phyloP scores from a whole-genome alignment of 2,797 vertebrate genomes.

The Anisognathus igniventris region DNA sequence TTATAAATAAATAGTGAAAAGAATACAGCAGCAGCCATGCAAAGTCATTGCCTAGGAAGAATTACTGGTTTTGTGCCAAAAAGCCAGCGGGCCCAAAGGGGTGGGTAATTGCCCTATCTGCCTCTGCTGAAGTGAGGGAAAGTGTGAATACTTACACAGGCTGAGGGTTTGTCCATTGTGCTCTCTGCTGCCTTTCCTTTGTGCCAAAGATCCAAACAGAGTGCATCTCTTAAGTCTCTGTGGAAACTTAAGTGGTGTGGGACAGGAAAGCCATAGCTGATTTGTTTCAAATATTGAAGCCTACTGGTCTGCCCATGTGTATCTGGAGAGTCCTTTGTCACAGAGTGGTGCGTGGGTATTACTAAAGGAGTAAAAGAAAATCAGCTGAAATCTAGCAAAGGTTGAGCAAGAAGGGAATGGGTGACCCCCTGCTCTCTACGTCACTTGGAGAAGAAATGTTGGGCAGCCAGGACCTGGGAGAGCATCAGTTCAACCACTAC shows the following conservation, averaged over 20 bases:
- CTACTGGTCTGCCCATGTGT: rapidly evolving
- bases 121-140: neutral
- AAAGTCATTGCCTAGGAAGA: neutral
- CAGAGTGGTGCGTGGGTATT: neutral
- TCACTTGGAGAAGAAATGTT: neutral
- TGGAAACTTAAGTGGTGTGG: neutral
- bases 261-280: neutral
- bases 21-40: neutral
- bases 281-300: neutral
- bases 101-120: neutral
- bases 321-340: neutral
- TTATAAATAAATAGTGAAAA: neutral
- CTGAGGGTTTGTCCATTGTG: neutral
- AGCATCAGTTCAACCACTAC: neutral
- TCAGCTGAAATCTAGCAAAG: neutral
- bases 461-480: neutral
- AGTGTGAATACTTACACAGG: neutral
- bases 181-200: neutral
- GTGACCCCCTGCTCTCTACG: neutral
- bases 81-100: neutral
- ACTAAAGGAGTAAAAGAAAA: neutral
- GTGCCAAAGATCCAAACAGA: neutral
- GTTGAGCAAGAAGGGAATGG: neutral
- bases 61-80: neutral
- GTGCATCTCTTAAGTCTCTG: neutral